Evolutionary conservation across 2,797 vertebrate species (phyloP), one percentile per base, ranked within the genome.

Genomic region (Nyctibius grandis): DNA sequence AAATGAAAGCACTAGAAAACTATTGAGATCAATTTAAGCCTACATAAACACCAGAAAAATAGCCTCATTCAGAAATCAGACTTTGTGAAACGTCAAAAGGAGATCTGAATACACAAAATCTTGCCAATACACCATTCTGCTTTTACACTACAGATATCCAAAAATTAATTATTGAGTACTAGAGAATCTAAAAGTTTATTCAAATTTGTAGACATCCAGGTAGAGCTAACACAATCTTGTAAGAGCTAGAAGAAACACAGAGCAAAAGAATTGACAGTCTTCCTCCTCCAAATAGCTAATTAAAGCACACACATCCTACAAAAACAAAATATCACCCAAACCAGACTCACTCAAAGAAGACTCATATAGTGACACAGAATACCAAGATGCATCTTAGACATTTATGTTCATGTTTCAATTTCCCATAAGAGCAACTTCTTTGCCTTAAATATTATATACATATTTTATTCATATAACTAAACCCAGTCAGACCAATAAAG

Each of bases 181-280:
- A 68, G 12, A 76, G 38, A 84, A 90, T 40, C 19, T 69, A 57
- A 14, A 85, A n/a, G 18, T 28, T 85, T 73, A 76, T 56, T 81
- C 26, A 31, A 70, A n/a, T n/a, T 40, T 6, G 5, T 4, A 69
- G 29, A n/a, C 8, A 1, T 25, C 12, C 21, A 74, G 20, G 15
- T 3, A 70, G 45, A 82, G 15, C 4, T 76, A 54, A 63, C 0
- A 0, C 4, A 54, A 42, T 26, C 21, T 15, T 54, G 4, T 15
- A 69, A 77, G 44, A 90, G 8, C 5, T 28, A 38, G 7, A 6
- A 72, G 14, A 47, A 84, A 91, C 65, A 40, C 28, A 60, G 10
- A 75, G 34, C 19, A 54, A 67, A 23, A 67, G 19, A 88, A 69
- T 1, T n/a, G 34, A 59, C 31, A 61, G 15, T 56, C n/a, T n/a